Evolutionary conservation across 2,113 vertebrate species (phyloP), one percentile per base, ranked within the genome.

Genomic region (Gambusia holbrooki): DNA sequence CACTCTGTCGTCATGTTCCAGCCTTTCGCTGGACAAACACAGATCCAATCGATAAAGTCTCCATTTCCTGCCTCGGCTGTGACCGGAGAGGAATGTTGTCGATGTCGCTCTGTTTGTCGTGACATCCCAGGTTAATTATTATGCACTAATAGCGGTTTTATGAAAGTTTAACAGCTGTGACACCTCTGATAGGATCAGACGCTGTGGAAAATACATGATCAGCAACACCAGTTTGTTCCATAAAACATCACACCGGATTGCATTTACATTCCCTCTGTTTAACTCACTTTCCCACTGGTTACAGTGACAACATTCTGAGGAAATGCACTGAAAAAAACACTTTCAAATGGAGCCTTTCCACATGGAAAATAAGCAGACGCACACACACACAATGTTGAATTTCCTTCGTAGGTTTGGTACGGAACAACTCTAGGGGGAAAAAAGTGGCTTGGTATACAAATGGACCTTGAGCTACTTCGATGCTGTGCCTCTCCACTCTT

Each of bases 111-210:
- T 37, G 19, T 63, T 69, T 10, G 48, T 48, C 27, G 62, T 9
- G 9, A 14, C 19, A 65, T 25, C 27, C 25, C 0, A 2, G 54
- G 74, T 81, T 66, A 83, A 66, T 83, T 40, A 79, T 83, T 77
- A n/a, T 1, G 14, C 29, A 62, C 9, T 66, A 65, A 67, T 4
- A 63, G 0, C 60, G 11, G 22, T 73, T 68, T 51, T 3, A 3
- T 33, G 19, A 30, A 58, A n/a, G 51, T 58, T 33, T 33, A 22
- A 63, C 17, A 11, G 14, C 30, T 33, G 17, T 33, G 5, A 32
- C 22, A 8, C 6, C 30, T 6, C 6, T n/a, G 17, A 48, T 15
- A 0, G 7, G 48, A 54, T 54, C 48, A 54, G 19, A 15, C 3
- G 1, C 48, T 54, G 22, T 0, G 45, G 30, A 30, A 25, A 54